Conservation (phyloP, 2,113 vertebrate genomes). For the Hypanus sabinus region DNA sequence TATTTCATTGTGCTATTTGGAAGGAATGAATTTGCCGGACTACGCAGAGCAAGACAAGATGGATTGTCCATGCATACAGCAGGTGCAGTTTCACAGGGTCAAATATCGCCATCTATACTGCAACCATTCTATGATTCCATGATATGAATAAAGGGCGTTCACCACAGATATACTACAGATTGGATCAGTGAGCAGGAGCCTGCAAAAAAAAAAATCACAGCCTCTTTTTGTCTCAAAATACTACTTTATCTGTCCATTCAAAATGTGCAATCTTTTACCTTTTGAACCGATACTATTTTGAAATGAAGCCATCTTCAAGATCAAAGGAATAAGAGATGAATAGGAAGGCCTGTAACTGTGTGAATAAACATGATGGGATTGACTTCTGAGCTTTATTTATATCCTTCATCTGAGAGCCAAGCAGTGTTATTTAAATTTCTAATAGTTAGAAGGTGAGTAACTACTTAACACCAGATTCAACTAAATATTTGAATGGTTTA, state of each 20-base stretch:
- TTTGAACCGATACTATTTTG: slow-evolving; percentile 39
- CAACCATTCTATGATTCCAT: no score
- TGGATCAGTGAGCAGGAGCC: not conserved
- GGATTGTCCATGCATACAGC: no score
- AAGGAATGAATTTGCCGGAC: no score
- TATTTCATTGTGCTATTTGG: no score
- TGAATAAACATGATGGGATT: slow-evolving; percentile 36
- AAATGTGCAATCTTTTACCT: slow-evolving; percentile 26
- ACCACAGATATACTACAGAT: not conserved
- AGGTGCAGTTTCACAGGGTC: no score
- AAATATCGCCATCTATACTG: no score
- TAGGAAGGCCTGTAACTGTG: not conserved
- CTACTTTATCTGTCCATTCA: not conserved
- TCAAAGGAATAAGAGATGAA: slow-evolving; percentile 26
- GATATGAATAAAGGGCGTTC: no score
- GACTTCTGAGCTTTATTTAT: slow-evolving; percentile 31
- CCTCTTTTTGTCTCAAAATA: not conserved
- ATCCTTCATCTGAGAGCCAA: not conserved
- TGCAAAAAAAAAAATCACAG: not conserved
- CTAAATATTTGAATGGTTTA: not conserved
- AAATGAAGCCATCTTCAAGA: slow-evolving; percentile 39
- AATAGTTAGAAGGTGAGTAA: not conserved
- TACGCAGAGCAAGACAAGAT: no score
- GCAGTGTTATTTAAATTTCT: not conserved
- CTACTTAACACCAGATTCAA: not conserved